Evolutionary conservation across 2,888 invertebrate species (phyloP).

Genomic region (Orthosia gracilis): DNA sequence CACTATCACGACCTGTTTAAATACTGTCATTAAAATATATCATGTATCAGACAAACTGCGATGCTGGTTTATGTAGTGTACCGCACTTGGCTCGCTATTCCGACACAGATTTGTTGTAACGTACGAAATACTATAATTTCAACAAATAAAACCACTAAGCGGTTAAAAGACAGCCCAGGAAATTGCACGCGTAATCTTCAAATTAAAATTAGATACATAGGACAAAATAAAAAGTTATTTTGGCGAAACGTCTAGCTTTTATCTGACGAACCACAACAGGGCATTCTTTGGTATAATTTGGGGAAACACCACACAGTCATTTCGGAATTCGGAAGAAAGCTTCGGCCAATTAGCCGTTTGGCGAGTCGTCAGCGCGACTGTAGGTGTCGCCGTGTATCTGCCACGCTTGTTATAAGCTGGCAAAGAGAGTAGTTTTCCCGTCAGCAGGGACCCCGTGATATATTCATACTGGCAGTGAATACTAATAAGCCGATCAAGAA

Average conservation of each 20-base stretch:
- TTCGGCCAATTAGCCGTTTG: conserved; percentile 74
- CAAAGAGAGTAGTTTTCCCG: conserved; percentile 76
- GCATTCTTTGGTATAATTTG: conserved; percentile 67
- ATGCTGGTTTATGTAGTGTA: conserved; percentile 40
- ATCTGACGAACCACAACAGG: conserved; percentile 60
- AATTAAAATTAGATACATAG: conserved; percentile 21
- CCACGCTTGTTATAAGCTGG: conserved; percentile 80
- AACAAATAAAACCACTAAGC: conserved; percentile 31
- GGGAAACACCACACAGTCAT: conserved; percentile 82
- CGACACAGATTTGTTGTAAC: conserved; percentile 25
- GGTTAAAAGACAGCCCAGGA: background rate
- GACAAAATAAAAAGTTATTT: conserved; percentile 36
- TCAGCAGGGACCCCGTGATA: conserved; percentile 80
- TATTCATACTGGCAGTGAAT: conserved; percentile 80
- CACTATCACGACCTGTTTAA: conserved; percentile 50
- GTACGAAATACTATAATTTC: conserved; percentile 19
- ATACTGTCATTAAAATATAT: conserved; percentile 51
- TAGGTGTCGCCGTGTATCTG: conserved; percentile 75
- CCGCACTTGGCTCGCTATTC: conserved; percentile 40
- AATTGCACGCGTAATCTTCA: conserved; percentile 19
- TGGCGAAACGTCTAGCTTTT: conserved; percentile 42
- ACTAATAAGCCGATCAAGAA: conserved; percentile 73
- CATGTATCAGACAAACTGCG: conserved; percentile 36
- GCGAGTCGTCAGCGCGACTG: conserved; percentile 72
- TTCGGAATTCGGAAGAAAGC: conserved; percentile 71